Conservation (phyloP, 2,113 vertebrate genomes). For the Proteles cristata region DNA sequence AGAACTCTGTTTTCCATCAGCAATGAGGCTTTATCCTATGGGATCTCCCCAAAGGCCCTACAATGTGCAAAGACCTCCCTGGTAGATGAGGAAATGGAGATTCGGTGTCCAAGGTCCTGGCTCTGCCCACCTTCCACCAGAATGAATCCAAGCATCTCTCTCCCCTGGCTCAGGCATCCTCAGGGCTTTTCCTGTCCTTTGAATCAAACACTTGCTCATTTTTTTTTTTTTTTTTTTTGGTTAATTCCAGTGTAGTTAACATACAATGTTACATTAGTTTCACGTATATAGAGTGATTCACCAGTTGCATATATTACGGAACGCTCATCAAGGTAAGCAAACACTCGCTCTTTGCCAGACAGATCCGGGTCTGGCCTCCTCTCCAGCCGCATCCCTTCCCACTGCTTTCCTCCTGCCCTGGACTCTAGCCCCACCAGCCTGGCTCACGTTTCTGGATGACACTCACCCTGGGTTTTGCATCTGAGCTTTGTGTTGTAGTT, state of each 20-base stretch:
- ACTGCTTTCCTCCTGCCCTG: too few relatives aligned
- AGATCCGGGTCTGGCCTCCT: neutral
- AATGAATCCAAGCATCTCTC: neutral
- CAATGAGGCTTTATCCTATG: neutral
- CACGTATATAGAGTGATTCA: neutral
- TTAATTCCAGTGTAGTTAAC: neutral
- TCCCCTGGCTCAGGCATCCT: neutral
- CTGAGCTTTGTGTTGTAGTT: neutral
- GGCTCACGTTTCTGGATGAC: neutral
- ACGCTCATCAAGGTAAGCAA: neutral
- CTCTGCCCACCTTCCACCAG: accelerated
- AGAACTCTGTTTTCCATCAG: neutral
- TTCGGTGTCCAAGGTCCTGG: neutral
- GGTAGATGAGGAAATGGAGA: neutral
- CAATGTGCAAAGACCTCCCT: too few relatives aligned
- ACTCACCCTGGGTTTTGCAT: neutral
- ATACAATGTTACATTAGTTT: neutral
- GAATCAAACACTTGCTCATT: too few relatives aligned
- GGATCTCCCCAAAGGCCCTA: neutral
- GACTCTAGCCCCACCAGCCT: neutral
- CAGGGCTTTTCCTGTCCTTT: neutral
- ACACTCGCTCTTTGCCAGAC: neutral
- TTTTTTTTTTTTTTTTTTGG: neutral
- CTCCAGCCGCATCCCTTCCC: neutral
- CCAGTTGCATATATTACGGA: neutral